Conservation (phyloP, 2,888 invertebrate genomes). For the Nomada ruficornis region DNA sequence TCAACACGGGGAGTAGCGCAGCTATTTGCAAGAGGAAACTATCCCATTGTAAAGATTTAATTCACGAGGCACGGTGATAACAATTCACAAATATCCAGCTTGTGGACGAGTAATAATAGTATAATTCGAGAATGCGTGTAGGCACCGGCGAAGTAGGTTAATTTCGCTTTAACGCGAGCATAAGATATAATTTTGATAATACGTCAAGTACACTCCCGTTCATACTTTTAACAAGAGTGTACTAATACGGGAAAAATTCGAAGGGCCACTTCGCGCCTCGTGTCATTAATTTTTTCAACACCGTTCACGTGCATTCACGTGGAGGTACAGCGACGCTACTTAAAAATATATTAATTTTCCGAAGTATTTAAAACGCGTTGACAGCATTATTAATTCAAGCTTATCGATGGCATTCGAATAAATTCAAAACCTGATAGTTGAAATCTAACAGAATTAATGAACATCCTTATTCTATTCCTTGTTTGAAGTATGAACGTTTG, state of each 20-base stretch:
- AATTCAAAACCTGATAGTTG: no score
- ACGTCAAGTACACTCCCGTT: conserved; percentile 16
- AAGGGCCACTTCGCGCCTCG: not conserved
- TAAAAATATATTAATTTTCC: not conserved
- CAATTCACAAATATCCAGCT: conserved; percentile 20
- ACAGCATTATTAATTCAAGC: no score
- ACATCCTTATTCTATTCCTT: no score
- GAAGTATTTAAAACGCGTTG: no score
- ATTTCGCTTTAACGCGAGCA: conserved; percentile 59
- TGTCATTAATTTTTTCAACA: conserved; percentile 10
- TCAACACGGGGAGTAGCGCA: not conserved
- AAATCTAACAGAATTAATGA: no score
- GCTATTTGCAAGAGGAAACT: not conserved
- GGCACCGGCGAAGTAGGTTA: conserved; percentile 60
- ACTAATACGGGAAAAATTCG: conserved; percentile 20
- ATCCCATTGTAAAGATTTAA: not conserved
- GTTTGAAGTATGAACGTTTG: no score
- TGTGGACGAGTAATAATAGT: conserved; percentile 13
- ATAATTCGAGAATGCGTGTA: conserved; percentile 28
- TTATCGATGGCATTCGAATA: no score
- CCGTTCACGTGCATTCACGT: not conserved
- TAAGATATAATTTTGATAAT: conserved; percentile 46
- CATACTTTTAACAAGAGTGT: conserved; percentile 23
- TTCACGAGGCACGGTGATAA: not conserved
- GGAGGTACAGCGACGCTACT: not conserved